Percentiles rank a stretch among this genome's conserved stretches.
These are phyloP conservation scores for Hippolais icterina DNA, from an alignment of 2,113 vertebrate species.

Conservation along the genomic window DNA sequence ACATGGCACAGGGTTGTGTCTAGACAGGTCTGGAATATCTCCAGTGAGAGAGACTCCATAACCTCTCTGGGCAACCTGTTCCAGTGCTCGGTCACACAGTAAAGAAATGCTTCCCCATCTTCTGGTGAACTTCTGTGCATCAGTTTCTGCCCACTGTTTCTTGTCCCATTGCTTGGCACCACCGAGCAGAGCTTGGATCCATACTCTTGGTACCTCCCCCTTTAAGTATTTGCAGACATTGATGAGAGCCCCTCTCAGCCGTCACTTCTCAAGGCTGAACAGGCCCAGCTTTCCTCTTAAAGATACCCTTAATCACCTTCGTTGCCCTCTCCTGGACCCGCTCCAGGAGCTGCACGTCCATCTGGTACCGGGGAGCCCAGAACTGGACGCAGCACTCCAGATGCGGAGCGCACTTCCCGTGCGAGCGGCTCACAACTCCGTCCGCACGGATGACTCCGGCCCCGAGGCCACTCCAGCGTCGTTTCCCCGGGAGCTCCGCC, in stretches of 20 bases:
- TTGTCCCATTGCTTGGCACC: too few relatives aligned
- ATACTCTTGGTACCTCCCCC: accelerated
- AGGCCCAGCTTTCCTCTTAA: not conserved
- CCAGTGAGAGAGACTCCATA: not conserved
- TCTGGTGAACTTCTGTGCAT: not conserved
- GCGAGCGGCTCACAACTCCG: not conserved
- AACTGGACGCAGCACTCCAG: not conserved
- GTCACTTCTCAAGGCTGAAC: not conserved
- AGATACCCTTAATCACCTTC: not conserved
- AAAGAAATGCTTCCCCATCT: not conserved
- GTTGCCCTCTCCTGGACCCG: too few relatives aligned
- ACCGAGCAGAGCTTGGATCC: not conserved
- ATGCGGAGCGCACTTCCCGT: accelerated
- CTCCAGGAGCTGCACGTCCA: not conserved
- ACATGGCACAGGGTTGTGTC: not conserved
- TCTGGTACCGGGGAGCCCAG: not conserved
- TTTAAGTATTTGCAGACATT: not conserved
- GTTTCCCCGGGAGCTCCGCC: accelerated
- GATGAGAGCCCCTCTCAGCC: not conserved
- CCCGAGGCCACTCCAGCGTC: accelerated
- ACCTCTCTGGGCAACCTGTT: not conserved
- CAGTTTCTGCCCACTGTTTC: not conserved
- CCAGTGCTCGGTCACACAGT: accelerated
- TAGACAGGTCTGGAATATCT: accelerated
- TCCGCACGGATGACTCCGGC: accelerated